Conservation (phyloP, 2,797 vertebrate genomes). For the Molossus alvarezi region DNA sequence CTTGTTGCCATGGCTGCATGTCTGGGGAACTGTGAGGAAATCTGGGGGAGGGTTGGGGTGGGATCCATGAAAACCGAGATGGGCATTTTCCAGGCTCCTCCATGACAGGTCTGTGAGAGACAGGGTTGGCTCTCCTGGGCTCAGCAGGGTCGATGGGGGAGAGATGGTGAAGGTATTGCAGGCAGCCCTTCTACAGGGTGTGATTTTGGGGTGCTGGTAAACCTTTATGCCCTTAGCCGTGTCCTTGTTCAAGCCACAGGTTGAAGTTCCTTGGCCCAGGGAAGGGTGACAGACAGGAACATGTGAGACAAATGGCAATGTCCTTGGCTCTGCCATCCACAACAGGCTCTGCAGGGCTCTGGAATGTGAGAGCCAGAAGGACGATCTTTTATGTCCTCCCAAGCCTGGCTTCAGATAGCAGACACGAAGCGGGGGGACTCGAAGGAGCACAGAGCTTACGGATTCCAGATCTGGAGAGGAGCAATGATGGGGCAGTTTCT, state of each 20-base stretch:
- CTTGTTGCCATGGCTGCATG: not conserved
- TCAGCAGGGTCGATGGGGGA: rapidly evolving
- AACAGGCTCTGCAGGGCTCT: not conserved
- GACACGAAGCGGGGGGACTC: not conserved
- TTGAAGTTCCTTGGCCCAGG: not conserved
- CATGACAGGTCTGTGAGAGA: rapidly evolving
- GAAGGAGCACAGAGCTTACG: not conserved
- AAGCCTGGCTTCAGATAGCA: not conserved
- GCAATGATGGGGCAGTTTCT: not conserved
- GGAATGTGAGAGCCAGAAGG: not conserved
- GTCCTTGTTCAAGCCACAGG: not conserved
- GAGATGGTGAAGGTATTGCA: rapidly evolving
- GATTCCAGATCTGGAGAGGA: not conserved
- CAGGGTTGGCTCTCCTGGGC: not conserved
- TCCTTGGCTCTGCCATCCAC: not conserved
- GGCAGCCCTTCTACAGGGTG: not conserved
- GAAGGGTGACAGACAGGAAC: not conserved
- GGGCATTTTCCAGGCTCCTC: not conserved
- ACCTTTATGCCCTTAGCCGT: not conserved
- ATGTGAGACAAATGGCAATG: too few relatives aligned
- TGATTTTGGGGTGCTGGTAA: rapidly evolving
- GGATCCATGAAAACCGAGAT: not conserved
- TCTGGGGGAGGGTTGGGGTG: not conserved
- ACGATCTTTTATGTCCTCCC: not conserved
- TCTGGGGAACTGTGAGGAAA: not conserved